Conservation (phyloP, 2,113 vertebrate species). For the Nothocercus julius region DNA sequence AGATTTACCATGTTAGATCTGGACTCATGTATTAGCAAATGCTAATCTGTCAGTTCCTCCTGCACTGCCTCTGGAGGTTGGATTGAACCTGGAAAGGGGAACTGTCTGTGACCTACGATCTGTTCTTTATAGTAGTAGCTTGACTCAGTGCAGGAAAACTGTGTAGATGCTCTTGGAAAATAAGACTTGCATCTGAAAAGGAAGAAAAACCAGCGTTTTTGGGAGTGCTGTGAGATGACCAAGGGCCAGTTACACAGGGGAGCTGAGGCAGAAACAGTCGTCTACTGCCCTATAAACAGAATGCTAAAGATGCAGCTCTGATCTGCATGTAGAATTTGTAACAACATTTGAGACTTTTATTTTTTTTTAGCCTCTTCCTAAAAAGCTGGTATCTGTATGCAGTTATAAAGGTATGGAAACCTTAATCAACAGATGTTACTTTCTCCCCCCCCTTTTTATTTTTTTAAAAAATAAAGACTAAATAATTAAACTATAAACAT, state of each 20-base stretch:
- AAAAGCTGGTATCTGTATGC: not conserved
- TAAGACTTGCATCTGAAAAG: not conserved
- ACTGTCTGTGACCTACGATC: not conserved
- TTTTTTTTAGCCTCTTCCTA: not conserved
- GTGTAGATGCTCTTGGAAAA: not conserved
- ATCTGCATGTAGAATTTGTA: not conserved
- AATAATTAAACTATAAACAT: not conserved
- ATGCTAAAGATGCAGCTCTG: not conserved
- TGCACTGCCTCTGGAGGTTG: too few relatives aligned
- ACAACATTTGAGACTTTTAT: not conserved
- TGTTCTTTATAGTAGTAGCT: not conserved
- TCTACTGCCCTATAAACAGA: not conserved
- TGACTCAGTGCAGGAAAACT: not conserved
- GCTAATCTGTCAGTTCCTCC: not conserved
- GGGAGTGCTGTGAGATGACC: not conserved
- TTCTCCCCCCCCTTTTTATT: not conserved
- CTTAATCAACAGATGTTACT: not conserved
- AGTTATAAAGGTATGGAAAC: not conserved
- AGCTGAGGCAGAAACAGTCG: not conserved
- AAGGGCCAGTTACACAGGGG: rapidly evolving
- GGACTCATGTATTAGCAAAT: not conserved
- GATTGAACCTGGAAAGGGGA: not conserved
- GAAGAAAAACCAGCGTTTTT: not conserved
- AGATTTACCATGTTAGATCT: not conserved
- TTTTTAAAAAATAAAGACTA: not conserved